A percentile compares a stretch with the other conserved stretches of the same genome.
These are phyloP conservation scores for Campoletis sonorensis DNA, from an alignment of 1,140 invertebrate genomes.

Conservation along the genomic window DNA sequence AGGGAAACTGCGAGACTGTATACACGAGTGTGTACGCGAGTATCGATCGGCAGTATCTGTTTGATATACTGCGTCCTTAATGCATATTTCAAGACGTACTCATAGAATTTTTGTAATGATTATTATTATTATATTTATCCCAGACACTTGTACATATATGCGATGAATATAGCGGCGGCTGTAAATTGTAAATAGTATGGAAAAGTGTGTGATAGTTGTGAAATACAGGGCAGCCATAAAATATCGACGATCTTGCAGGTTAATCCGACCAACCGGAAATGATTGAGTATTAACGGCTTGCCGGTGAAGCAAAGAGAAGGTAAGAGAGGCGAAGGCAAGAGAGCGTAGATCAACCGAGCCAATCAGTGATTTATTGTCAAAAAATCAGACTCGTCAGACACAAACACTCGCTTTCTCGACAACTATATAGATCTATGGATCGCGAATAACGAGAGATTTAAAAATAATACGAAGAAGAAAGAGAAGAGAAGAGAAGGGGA, in stretches of 20 bases:
- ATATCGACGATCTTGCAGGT: constrained; percentile 26
- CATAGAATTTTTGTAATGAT: background rate
- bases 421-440: constrained; percentile 18
- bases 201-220: constrained; percentile 31
- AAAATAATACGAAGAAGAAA: background rate
- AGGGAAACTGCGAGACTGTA: background rate
- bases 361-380: constrained; percentile 42
- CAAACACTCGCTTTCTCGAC: constrained; percentile 32
- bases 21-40: background rate
- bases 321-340: background rate
- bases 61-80: constrained; percentile 22
- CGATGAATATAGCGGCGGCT: background rate
- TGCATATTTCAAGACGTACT: constrained; percentile 14
- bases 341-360: constrained; percentile 24
- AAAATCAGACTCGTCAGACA: constrained; percentile 30
- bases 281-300: constrained; percentile 34
- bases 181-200: constrained; percentile 24
- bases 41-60: constrained; percentile 15
- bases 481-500: constrained; percentile 1
- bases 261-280: constrained; percentile 40
- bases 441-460: background rate
- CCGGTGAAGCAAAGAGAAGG: constrained; percentile 17
- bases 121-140: background rate
- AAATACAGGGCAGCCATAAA: constrained; percentile 28
- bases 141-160: background rate